Evolutionary conservation across 2,797 vertebrate species (phyloP).

Genomic region (Acipenser oxyrinchus): DNA sequence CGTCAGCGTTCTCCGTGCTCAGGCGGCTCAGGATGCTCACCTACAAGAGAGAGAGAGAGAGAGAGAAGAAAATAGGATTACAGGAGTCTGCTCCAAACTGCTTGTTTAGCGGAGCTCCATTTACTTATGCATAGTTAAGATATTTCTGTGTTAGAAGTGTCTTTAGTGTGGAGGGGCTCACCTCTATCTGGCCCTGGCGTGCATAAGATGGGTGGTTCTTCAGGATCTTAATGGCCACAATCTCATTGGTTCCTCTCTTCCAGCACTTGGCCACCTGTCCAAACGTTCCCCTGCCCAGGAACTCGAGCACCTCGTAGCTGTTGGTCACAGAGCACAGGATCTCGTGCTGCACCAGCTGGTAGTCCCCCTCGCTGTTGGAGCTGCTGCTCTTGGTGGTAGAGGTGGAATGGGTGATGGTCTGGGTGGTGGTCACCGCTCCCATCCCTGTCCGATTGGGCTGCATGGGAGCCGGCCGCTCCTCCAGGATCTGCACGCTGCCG

Average conservation of each 20-base stretch:
- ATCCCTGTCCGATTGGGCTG: constrained; percentile 79
- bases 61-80: background rate
- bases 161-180: constrained; percentile 33
- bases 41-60: constrained; percentile 33
- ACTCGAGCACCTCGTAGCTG: constrained; percentile 95
- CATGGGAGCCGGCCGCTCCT: constrained; percentile 94
- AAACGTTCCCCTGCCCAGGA: constrained; percentile 90
- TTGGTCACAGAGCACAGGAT: constrained; percentile 95
- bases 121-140: too few species aligned
- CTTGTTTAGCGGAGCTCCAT: too few species aligned
- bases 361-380: constrained; percentile 93
- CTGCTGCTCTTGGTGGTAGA: constrained; percentile 92
- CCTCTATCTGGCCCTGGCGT: constrained; percentile 94
- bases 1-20: constrained; percentile 92
- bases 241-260: constrained; percentile 96
- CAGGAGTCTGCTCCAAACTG: too few species aligned
- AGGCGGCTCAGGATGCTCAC: constrained; percentile 93
- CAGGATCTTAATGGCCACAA: constrained; percentile 94
- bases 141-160: too few species aligned
- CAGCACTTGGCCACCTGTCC: constrained; percentile 97
- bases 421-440: constrained; percentile 81
- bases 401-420: constrained; percentile 72
- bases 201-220: constrained; percentile 97
- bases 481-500: constrained; percentile 95
- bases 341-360: constrained; percentile 96